Base-by-base conservation (phyloP, 2,888 invertebrate genomes). In the Himalopsyche tibetana region DNA sequence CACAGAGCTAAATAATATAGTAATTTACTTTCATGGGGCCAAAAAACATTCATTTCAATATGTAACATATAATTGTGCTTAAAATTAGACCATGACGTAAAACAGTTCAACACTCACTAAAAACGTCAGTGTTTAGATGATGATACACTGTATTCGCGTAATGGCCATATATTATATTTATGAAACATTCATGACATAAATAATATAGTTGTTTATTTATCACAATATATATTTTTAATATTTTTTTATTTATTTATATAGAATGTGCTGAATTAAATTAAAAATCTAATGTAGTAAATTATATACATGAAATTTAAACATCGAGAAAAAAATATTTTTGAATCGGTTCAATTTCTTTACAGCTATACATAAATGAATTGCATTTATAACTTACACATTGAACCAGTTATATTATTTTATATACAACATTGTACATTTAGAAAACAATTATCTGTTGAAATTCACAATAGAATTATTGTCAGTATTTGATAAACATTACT, bases 341-440 rank as follows among this genome's bases (percentile, higher is more conserved):
- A 51, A 51, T 51, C 4, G 15, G 15, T 51, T 51, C 15, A 51
- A 63, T 63, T 63, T 63, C 19, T 63, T 63, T 63, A 63, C 63
- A 63, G 63, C n/a, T 63, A 63, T 63, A 63, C n/a, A n/a, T 63
- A 63, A n/a, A 19, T 19, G 19, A 28, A 63, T 19, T 28, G 63
- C 51, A 19, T 63, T 63, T 28, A 8, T 19, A 56, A 56, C 63
- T 63, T n/a, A 51, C 2, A 63, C 28, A 63, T 63, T 28, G 63
- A 51, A 63, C 63, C 63, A 63, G 63, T 63, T 63, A 28, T 63
- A 19, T 19, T 63, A 63, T 63, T 19, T 2, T 63, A 63, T 63
- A 19, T 63, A 63, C 63, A 63, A 63, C 63, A 63, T 63, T 63
- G 63, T 63, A 63, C 63, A 63, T 63, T 56, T 63, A 63, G n/a